Percentiles rank a stretch among this genome's conserved stretches.
Conservation (phyloP, 2,888 invertebrate genomes). For the Heterodera filipjevi region DNA sequence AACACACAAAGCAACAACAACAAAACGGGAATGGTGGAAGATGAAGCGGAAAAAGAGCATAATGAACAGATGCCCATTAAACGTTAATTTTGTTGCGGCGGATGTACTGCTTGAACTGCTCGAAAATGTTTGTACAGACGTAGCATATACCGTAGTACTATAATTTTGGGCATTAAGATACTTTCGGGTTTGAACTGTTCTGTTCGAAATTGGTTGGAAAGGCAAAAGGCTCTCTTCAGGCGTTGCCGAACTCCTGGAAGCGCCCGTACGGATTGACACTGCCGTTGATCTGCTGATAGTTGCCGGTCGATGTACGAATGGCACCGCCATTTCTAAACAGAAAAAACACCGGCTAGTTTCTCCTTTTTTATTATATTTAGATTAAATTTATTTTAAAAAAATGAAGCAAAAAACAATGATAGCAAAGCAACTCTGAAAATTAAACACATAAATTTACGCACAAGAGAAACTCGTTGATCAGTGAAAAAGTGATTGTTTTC, state of each 20-base stretch:
- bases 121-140: neutral
- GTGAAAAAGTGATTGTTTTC: too few relatives aligned
- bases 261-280: constrained; percentile 22
- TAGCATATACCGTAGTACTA: neutral
- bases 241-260: constrained; percentile 27
- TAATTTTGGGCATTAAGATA: too few relatives aligned
- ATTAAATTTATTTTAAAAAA: neutral
- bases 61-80: neutral
- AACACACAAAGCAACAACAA: neutral
- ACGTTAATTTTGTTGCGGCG: neutral
- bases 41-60: neutral
- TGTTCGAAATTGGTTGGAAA: neutral
- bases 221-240: neutral
- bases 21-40: neutral
- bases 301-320: constrained; percentile 20
- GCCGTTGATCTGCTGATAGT: constrained; percentile 24
- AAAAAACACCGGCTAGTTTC: too few relatives aligned
- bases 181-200: neutral
- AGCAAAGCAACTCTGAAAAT: too few relatives aligned
- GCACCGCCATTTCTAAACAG: constrained; percentile 23
- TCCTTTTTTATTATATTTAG: too few relatives aligned
- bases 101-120: neutral
- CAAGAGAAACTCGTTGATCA: too few relatives aligned
- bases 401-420: constrained; percentile 18
- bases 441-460: too few relatives aligned